Percentiles rank a stretch among this genome's conserved stretches.
Evolutionary conservation across 2,888 invertebrate species (phyloP).

Genomic region (Napeogenes inachia): DNA sequence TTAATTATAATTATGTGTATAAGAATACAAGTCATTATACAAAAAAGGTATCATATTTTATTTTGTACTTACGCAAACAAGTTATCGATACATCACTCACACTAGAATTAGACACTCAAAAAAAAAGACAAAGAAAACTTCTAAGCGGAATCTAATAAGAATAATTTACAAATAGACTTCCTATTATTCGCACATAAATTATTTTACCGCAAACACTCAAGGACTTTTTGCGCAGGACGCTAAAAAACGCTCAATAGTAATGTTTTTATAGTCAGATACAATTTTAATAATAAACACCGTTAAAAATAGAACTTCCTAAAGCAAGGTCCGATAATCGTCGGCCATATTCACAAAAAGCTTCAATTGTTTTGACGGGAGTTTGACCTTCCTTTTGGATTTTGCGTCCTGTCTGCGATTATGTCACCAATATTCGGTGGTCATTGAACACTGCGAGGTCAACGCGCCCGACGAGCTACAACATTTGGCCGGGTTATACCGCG

Average conservation of each 20-base stretch:
- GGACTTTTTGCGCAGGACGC: conserved; percentile 7
- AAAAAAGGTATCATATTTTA: not conserved
- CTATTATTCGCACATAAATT: conserved; percentile 14
- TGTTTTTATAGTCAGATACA: not conserved
- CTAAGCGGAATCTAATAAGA: conserved; percentile 34
- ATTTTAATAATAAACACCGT: conserved; percentile 11
- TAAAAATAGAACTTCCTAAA: conserved; percentile 44
- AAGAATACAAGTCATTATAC: no score
- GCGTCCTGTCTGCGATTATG: conserved; percentile 61
- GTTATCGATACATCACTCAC: conserved; percentile 1
- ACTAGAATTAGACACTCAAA: conserved; percentile 12
- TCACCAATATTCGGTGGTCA: conserved; percentile 51
- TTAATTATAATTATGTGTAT: no score
- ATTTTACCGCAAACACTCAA: conserved; percentile 10
- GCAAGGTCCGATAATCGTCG: conserved; percentile 52
- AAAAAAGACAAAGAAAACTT: conserved; percentile 23
- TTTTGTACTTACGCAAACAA: conserved; percentile 17
- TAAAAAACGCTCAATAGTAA: not conserved
- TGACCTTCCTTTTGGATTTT: conserved; percentile 66
- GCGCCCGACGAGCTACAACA: conserved; percentile 37
- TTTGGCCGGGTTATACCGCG: conserved; percentile 48
- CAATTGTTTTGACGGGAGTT: conserved; percentile 76
- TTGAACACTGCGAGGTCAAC: conserved; percentile 36
- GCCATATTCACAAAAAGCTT: conserved; percentile 71
- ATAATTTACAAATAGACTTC: conserved; percentile 23